A percentile compares a stretch with the other conserved stretches of the same genome.
phyloP scores from a whole-genome alignment of 2,113 vertebrate genomes.

The Tachycineta bicolor region DNA sequence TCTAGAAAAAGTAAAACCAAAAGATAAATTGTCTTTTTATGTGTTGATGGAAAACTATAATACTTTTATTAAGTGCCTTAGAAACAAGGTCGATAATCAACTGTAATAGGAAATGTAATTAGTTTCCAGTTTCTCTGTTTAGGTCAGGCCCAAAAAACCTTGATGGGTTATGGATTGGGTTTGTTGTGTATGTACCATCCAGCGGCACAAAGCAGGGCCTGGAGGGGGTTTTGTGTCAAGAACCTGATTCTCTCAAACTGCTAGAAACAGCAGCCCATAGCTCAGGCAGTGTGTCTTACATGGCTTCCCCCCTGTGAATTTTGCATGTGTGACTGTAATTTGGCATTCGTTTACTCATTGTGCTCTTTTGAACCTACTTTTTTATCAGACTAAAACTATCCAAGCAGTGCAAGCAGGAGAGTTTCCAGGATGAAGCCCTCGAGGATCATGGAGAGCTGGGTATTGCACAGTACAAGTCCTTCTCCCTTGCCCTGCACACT shows the following conservation, averaged over 20 bases:
- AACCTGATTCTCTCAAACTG: background rate
- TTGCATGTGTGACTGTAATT: background rate
- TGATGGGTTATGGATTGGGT: background rate
- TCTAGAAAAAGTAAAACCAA: background rate
- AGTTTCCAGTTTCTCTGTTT: background rate
- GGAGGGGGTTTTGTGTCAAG: background rate
- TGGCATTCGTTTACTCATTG: rapidly evolving
- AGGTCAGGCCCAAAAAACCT: background rate
- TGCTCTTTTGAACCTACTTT: background rate
- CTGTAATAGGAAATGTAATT: background rate
- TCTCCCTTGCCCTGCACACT: background rate
- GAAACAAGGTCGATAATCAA: background rate
- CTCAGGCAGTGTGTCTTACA: rapidly evolving
- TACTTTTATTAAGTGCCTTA: background rate
- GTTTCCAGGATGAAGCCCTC: background rate
- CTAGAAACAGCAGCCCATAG: background rate
- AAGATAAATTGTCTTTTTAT: background rate
- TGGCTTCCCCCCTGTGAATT: background rate
- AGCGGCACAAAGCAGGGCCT: background rate
- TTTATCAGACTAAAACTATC: background rate
- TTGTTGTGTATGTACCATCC: background rate
- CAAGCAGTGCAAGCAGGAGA: background rate
- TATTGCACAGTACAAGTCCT: background rate
- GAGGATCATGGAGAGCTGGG: background rate
- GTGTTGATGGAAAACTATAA: background rate